Percentiles rank a stretch among this genome's conserved stretches.
Evolutionary conservation across 2,113 vertebrate genomes (phyloP).

Genomic region (Rostratula benghalensis): DNA sequence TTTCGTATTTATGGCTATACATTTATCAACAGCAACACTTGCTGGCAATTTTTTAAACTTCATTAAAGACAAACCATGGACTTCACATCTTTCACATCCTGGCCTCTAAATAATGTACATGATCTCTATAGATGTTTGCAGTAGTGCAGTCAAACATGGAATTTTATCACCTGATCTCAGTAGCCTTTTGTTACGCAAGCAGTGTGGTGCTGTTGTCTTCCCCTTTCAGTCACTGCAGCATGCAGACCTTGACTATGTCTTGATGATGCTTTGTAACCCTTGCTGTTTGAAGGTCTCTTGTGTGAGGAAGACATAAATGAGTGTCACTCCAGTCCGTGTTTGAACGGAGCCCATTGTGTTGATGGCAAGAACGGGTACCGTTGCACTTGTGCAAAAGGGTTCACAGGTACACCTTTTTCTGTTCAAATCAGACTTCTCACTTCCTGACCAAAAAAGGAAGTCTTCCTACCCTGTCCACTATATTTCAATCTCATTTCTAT

Average conservation of each 20-base stretch:
- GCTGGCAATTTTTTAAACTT: not conserved
- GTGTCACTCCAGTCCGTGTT: conserved; percentile 88
- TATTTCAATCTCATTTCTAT: not conserved
- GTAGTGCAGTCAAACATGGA: not conserved
- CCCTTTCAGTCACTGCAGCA: not conserved
- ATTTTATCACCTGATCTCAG: not conserved
- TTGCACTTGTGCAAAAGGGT: conserved; percentile 86
- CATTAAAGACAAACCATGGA: not conserved
- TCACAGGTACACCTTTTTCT: conserved; percentile 77
- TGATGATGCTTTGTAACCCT: not conserved
- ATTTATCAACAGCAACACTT: not conserved
- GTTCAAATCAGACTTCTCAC: not conserved
- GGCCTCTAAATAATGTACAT: not conserved
- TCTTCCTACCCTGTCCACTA: not conserved
- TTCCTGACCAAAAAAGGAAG: not conserved
- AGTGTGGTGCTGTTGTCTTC: not conserved
- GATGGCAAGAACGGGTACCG: conserved; percentile 85
- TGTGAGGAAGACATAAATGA: conserved; percentile 93
- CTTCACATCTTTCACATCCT: not conserved
- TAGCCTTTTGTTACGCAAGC: not conserved
- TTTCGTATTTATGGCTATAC: not conserved
- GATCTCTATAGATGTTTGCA: not conserved
- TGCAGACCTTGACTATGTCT: not conserved
- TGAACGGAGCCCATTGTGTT: conserved; percentile 87
- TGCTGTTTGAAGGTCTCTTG: conserved; percentile 77